Conservation (phyloP, 1,140 invertebrate genomes). For the Bathynomus jamesi region DNA sequence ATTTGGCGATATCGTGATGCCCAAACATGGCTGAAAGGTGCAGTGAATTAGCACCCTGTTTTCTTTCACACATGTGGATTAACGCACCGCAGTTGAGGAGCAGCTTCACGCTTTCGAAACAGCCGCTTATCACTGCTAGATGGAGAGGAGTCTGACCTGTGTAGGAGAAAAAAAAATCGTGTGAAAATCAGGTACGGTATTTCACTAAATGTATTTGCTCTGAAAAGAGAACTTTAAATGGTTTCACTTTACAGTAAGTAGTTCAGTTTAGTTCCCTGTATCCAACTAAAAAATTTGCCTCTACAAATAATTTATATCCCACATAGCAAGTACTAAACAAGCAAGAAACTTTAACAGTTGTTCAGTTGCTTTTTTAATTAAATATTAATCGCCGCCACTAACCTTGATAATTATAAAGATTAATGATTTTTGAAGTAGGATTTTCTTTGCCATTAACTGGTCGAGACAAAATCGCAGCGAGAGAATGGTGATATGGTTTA, state of each 20-base stretch:
- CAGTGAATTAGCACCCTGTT: constrained; percentile 30
- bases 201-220: background rate
- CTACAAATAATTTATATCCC: too few relatives aligned
- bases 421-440: constrained; percentile 19
- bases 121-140: constrained; percentile 78
- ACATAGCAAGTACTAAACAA: too few relatives aligned
- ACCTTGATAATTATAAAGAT: constrained; percentile 32
- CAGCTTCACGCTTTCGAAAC: constrained; percentile 27
- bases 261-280: too few relatives aligned
- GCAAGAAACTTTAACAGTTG: too few relatives aligned
- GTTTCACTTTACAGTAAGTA: background rate
- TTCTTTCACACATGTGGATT: constrained; percentile 28
- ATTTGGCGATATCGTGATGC: constrained; percentile 22
- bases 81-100: constrained; percentile 32
- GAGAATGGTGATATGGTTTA: constrained; percentile 8
- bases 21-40: constrained; percentile 25
- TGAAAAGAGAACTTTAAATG: too few relatives aligned
- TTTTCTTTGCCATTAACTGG: constrained; percentile 25
- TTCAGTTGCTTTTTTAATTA: too few relatives aligned
- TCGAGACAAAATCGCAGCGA: constrained; percentile 20
- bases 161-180: constrained; percentile 2
- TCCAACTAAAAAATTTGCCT: too few relatives aligned
- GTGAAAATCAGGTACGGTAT: too few relatives aligned
- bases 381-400: too few relatives aligned
- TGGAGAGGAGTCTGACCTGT: constrained; percentile 64